phyloP scores from a whole-genome alignment of 2,113 vertebrate species.

The Trichomycterus rosablanca region DNA sequence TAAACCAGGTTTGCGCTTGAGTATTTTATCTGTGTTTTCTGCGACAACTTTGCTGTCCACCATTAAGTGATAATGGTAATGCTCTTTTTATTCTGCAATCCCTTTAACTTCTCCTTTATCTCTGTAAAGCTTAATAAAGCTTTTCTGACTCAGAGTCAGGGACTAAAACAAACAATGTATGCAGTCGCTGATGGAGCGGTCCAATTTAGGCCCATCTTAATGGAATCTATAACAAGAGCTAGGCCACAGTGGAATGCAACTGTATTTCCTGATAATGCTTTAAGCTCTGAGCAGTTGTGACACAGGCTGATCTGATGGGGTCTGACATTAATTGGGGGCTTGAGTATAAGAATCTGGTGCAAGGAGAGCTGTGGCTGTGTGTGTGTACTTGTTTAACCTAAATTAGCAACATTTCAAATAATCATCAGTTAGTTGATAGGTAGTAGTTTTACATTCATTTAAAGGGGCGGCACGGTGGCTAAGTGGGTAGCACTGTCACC shows the following conservation, averaged over 20 bases:
- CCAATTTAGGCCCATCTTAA: slow-evolving; percentile 75
- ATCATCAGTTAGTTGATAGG: no score
- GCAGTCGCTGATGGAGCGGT: slow-evolving; percentile 64
- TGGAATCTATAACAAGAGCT: slow-evolving; percentile 74
- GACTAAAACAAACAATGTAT: slow-evolving; percentile 71
- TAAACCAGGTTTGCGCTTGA: no score
- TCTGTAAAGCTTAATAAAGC: slow-evolving; percentile 63
- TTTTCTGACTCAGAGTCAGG: slow-evolving; percentile 61
- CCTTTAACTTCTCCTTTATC: slow-evolving; percentile 66
- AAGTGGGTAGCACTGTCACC: no score
- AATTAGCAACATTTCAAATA: no score
- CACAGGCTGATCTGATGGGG: slow-evolving; percentile 50
- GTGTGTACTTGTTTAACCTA: slow-evolving; percentile 21
- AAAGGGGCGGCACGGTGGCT: no score
- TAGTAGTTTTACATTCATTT: no score
- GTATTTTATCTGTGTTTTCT: neutral
- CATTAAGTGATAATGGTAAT: no score
- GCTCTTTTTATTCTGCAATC: slow-evolving; percentile 47
- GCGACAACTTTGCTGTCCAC: no score
- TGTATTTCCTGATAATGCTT: slow-evolving; percentile 63
- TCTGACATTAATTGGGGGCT: slow-evolving; percentile 40
- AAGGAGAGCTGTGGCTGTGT: slow-evolving; percentile 21
- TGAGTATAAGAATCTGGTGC: slow-evolving; percentile 40
- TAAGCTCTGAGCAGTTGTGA: slow-evolving; percentile 53
- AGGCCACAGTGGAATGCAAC: slow-evolving; percentile 61